Base-by-base conservation (phyloP, 2,888 invertebrate species). In the Sussaba pulchella region DNA sequence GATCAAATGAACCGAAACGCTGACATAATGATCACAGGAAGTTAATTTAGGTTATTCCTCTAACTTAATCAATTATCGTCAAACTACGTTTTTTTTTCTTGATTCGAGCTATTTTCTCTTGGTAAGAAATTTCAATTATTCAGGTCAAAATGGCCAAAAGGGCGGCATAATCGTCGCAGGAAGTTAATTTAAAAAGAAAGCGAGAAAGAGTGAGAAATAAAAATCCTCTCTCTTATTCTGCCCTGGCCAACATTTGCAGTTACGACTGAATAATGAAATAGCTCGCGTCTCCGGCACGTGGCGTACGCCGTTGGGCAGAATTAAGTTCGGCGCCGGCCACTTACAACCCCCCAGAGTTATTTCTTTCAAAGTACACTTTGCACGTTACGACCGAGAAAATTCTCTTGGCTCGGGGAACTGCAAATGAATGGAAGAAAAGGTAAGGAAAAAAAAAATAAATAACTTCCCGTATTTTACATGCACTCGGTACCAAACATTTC, bases 151-250 rank as follows among this genome's bases (percentile, higher is more conserved):
- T n/a, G n/a, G n/a, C n/a, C n/a, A n/a, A n/a, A n/a, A n/a, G 26
- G 70, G 74, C 57, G 50, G 79, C 19, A 70, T 77, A 82, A 83
- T 78, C 69, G 74, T 47, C 47, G 70, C 74, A 43, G 57, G 50
- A 59, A 81, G 75, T 84, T 86, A 87, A 88, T 88, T 88, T 87
- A 87, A 85, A n/a, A n/a, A n/a, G n/a, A n/a, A n/a, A n/a, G n/a
- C n/a, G n/a, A n/a, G n/a, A n/a, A 85, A 66, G 74, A 83, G 50
- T 67, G 74, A 83, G 85, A 85, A 84, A 87, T 87, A 82, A 86
- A 85, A 86, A 67, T 85, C 63, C 76, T 78, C 54, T 74, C 84
- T 45, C 31, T 52, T 57, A 31, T 41, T n/a, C 17, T 45, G n/a
- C 64, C 71, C 73, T 47, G 41, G 36, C 41, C 67, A 43, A 67